A percentile compares a stretch with the other conserved stretches of the same genome.
Evolutionary conservation across 2,797 vertebrate species (phyloP).

Genomic region (Anniella stebbinsi): DNA sequence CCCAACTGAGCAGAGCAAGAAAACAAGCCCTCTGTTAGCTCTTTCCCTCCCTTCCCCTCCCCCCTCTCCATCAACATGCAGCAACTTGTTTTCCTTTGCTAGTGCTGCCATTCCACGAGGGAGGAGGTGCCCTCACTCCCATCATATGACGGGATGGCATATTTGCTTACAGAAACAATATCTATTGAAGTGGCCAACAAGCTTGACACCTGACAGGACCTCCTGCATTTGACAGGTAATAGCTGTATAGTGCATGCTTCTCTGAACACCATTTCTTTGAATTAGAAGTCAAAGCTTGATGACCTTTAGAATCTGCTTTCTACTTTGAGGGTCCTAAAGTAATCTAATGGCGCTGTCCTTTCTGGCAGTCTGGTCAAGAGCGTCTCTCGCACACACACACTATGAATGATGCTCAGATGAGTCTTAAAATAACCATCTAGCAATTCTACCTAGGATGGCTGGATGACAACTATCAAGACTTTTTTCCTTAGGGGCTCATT

Average conservation of each 20-base stretch:
- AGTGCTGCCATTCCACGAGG: not conserved
- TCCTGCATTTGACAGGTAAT: conserved; percentile 43
- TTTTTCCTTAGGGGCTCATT: not conserved
- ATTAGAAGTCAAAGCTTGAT: not conserved
- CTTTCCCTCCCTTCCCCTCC: not conserved
- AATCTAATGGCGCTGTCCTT: not conserved
- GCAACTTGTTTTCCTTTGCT: conserved; percentile 21
- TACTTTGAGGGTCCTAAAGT: not conserved
- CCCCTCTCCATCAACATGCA: not conserved
- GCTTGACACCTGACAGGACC: conserved; percentile 40
- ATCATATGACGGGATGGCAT: conserved; percentile 47
- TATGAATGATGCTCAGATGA: not conserved
- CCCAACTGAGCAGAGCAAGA: not conserved
- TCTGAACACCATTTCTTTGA: not conserved
- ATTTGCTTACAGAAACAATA: conserved; percentile 63
- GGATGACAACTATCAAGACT: not conserved
- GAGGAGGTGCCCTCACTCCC: conserved; percentile 10
- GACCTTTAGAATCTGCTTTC: conserved; percentile 6
- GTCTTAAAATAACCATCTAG: not conserved
- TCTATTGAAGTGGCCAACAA: conserved; percentile 53
- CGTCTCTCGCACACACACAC: not conserved
- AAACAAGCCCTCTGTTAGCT: not conserved
- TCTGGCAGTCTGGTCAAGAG: not conserved
- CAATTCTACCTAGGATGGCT: not conserved
- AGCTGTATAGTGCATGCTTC: not conserved